These are phyloP conservation scores for Tachysurus vachellii DNA, from an alignment of 2,113 vertebrate genomes.

Conservation along the genomic window DNA sequence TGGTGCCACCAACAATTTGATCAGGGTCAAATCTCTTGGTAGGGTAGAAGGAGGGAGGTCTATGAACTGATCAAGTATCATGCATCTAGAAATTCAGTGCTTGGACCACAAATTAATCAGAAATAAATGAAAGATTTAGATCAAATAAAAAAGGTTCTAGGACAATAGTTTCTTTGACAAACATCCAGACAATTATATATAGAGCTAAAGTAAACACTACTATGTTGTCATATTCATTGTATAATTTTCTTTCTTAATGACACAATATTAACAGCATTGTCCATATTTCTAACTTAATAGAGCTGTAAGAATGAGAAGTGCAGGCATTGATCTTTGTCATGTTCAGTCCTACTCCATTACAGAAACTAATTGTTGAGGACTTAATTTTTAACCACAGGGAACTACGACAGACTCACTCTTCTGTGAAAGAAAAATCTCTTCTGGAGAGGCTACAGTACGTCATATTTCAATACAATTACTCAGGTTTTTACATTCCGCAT, in stretches of 20 bases:
- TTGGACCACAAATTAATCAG: not conserved
- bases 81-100: not conserved
- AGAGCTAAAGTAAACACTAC: not conserved
- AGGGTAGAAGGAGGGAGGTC: not conserved
- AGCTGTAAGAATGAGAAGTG: conserved; percentile 35
- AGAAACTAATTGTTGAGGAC: conserved; percentile 39
- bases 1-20: not conserved
- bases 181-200: not conserved
- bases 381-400: conserved; percentile 38
- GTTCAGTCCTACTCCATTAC: conserved; percentile 19
- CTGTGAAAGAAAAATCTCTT: conserved; percentile 35
- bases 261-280: conserved; percentile 16
- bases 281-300: conserved; percentile 32
- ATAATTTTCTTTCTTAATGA: conserved; percentile 1
- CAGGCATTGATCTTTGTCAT: conserved; percentile 31
- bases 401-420: conserved; percentile 19
- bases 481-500: conserved; percentile 18
- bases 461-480: conserved; percentile 24
- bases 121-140: not conserved
- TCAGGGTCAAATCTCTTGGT: not conserved
- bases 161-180: not conserved
- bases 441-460: conserved; percentile 6
- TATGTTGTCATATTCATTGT: not conserved
- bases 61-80: not conserved
- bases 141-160: not conserved